Evolutionary conservation across 2,888 invertebrate species (phyloP).

Genomic region (Romanomermis culicivorax): DNA sequence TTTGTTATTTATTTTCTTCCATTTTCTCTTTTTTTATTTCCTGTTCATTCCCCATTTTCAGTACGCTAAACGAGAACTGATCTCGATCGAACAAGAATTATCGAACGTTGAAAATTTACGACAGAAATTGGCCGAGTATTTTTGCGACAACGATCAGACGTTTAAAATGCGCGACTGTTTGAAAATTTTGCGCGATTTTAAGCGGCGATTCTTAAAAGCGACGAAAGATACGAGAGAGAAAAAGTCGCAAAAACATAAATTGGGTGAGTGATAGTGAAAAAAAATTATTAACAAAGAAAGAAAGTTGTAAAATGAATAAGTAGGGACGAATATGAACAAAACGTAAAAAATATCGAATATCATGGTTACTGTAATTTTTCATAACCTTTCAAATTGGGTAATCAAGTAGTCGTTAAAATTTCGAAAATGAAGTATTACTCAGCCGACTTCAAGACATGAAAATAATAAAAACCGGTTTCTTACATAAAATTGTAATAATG

Average conservation of each 20-base stretch:
- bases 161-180: conserved; percentile 88
- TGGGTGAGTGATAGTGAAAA: background rate
- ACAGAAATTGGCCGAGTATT: conserved; percentile 62
- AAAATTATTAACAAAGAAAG: too few relatives aligned
- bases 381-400: too few relatives aligned
- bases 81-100: conserved; percentile 45
- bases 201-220: conserved; percentile 37
- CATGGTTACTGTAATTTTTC: too few relatives aligned
- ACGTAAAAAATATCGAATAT: too few relatives aligned
- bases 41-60: conserved; percentile 13
- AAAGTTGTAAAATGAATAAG: too few relatives aligned
- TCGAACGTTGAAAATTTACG: conserved; percentile 58
- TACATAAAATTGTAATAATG: too few relatives aligned
- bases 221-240: conserved; percentile 15
- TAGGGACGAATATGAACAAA: too few relatives aligned
- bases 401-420: too few relatives aligned
- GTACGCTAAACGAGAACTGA: conserved; percentile 23
- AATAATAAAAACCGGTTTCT: too few relatives aligned
- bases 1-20: conserved; percentile 26
- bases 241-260: conserved; percentile 5
- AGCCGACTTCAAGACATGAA: too few relatives aligned
- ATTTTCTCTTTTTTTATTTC: background rate
- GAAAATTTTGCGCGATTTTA: conserved; percentile 65
- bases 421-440: too few relatives aligned
- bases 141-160: conserved; percentile 68